Conservation (phyloP, 2,888 invertebrate species). For the Thalpophila matura region DNA sequence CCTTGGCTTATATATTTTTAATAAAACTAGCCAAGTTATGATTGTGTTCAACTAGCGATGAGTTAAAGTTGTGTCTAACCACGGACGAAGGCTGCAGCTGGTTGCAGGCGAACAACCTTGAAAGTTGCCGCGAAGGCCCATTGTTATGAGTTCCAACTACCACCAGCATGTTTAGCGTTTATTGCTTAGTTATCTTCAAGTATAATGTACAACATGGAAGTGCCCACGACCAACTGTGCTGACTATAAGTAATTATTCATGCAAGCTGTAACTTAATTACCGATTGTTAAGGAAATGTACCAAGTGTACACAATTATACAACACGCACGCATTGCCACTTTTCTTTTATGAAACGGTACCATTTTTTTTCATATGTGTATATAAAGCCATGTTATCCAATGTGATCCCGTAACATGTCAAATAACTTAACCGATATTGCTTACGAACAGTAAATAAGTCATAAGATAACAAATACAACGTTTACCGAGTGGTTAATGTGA, state of each 20-base stretch:
- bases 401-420: constrained; percentile 41
- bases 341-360: constrained; percentile 33
- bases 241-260: constrained; percentile 52
- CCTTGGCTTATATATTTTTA: constrained; percentile 52
- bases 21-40: constrained; percentile 50
- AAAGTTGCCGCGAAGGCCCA: constrained; percentile 64
- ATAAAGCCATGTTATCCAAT: constrained; percentile 29
- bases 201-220: constrained; percentile 36
- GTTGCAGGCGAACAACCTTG: constrained; percentile 66
- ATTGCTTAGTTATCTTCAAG: constrained; percentile 51
- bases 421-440: constrained; percentile 56
- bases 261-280: constrained; percentile 42
- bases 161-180: constrained; percentile 50
- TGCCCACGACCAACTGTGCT: constrained; percentile 25
- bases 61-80: constrained; percentile 62
- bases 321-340: constrained; percentile 41
- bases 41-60: constrained; percentile 51
- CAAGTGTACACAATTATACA: constrained; percentile 40
- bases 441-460: constrained; percentile 69
- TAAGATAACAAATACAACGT: constrained; percentile 66
- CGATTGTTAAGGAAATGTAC: constrained; percentile 42
- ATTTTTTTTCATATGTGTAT: constrained; percentile 31
- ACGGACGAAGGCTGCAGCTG: constrained; percentile 63
- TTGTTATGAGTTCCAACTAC: constrained; percentile 62
- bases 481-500: constrained; percentile 67